phyloP scores from a whole-genome alignment of 1,140 invertebrate genomes.

The Fragariocoptes setiger region DNA sequence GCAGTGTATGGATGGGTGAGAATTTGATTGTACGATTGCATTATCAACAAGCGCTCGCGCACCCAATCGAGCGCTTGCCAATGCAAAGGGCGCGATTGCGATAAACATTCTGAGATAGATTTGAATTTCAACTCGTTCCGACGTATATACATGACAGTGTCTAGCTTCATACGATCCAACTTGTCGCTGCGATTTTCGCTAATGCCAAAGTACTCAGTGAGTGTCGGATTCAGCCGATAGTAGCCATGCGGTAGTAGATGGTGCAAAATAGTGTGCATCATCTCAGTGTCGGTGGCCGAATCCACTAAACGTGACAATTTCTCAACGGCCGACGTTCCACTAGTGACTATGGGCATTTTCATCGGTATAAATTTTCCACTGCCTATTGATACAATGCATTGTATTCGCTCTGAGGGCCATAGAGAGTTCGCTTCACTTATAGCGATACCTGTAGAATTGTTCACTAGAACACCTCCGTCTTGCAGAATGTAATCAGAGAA shows the following conservation, averaged over 20 bases:
- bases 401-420: slow-evolving; percentile 42
- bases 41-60: too few relatives aligned
- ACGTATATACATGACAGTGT: slow-evolving; percentile 36
- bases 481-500: slow-evolving; percentile 41
- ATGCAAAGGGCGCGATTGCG: not conserved
- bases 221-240: slow-evolving; percentile 61
- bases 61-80: not conserved
- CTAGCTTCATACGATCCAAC: slow-evolving; percentile 18
- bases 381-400: slow-evolving; percentile 59
- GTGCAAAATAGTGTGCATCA: slow-evolving; percentile 41
- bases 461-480: slow-evolving; percentile 54
- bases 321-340: slow-evolving; percentile 19
- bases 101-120: slow-evolving; percentile 1
- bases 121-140: slow-evolving; percentile 38
- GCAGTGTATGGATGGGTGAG: too few relatives aligned
- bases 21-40: too few relatives aligned
- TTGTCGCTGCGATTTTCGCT: slow-evolving; percentile 39
- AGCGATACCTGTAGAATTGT: slow-evolving; percentile 63
- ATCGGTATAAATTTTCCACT: slow-evolving; percentile 29
- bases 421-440: slow-evolving; percentile 52
- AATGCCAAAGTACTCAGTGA: slow-evolving; percentile 43
- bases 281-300: slow-evolving; percentile 62
- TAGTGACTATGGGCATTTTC: slow-evolving; percentile 4
- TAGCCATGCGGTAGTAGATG: slow-evolving; percentile 49
- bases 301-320: slow-evolving; percentile 40